Conservation (phyloP, 2,888 invertebrate genomes). For the Diaprepes abbreviatus region DNA sequence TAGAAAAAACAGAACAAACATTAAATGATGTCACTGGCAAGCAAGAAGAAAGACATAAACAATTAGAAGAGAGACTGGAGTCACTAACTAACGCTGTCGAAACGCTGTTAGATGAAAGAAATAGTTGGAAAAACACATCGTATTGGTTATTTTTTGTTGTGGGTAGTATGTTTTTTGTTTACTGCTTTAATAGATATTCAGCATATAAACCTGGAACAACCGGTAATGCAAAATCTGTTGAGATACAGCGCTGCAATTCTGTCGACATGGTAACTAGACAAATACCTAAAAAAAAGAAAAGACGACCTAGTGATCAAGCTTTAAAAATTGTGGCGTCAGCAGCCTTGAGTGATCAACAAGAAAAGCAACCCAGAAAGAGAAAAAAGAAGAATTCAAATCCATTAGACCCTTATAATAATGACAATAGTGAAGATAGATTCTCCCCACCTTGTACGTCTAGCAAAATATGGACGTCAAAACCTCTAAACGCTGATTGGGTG, state of each 20-base stretch:
- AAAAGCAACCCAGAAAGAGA: slow-evolving; percentile 44
- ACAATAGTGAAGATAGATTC: slow-evolving; percentile 39
- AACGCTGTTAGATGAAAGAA: slow-evolving; percentile 73
- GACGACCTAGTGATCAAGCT: slow-evolving; percentile 83
- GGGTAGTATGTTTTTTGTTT: slow-evolving; percentile 63
- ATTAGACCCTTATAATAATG: slow-evolving; percentile 13
- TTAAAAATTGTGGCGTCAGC: slow-evolving; percentile 68
- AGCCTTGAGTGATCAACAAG: slow-evolving; percentile 47
- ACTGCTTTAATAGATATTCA: slow-evolving; percentile 29
- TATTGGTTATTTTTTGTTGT: slow-evolving; percentile 71
- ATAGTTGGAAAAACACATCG: slow-evolving; percentile 74
- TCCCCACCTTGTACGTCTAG: slow-evolving; percentile 46
- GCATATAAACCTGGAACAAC: slow-evolving; percentile 38
- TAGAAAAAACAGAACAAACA: slow-evolving; percentile 82
- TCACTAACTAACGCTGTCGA: slow-evolving; percentile 75
- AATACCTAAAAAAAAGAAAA: slow-evolving; percentile 72
- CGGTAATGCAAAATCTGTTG: slow-evolving; percentile 63
- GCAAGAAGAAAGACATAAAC: slow-evolving; percentile 79
- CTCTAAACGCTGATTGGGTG: slow-evolving; percentile 55
- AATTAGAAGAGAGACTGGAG: slow-evolving; percentile 73
- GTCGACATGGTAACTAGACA: slow-evolving; percentile 75
- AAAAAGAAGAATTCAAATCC: slow-evolving; percentile 38
- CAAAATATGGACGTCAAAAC: slow-evolving; percentile 52
- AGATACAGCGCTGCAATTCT: slow-evolving; percentile 72
- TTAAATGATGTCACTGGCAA: slow-evolving; percentile 83